Conservation (phyloP, 2,888 invertebrate species). For the Nymphalis polychloros region DNA sequence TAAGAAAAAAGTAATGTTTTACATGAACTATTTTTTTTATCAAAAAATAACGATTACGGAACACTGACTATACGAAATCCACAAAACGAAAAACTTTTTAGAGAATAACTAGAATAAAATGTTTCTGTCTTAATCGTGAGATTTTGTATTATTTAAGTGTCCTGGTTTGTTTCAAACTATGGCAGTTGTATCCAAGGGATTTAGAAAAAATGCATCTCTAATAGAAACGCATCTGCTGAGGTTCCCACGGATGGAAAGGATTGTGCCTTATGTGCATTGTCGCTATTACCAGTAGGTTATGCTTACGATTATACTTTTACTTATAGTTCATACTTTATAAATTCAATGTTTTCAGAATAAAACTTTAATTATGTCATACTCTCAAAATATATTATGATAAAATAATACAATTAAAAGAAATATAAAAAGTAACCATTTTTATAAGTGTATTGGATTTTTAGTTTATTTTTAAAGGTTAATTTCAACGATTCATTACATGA, state of each 20-base stretch:
- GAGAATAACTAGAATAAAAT: neutral
- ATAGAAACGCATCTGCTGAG: slow-evolving; percentile 68
- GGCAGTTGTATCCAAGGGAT: slow-evolving; percentile 49
- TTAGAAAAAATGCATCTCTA: slow-evolving; percentile 66
- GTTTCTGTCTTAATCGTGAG: neutral
- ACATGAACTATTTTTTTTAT: too few species aligned
- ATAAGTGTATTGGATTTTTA: too few species aligned
- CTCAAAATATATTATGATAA: too few species aligned
- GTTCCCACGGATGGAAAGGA: slow-evolving; percentile 77
- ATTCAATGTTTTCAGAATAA: neutral
- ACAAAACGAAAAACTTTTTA: neutral
- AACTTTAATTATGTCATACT: too few species aligned
- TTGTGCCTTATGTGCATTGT: slow-evolving; percentile 48
- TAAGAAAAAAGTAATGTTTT: too few species aligned
- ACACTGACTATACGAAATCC: neutral
- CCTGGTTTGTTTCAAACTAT: slow-evolving; percentile 32
- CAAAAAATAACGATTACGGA: neutral
- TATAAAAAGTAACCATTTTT: too few species aligned
- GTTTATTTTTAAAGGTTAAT: too few species aligned
- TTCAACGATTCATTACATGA: too few species aligned
- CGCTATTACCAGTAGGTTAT: slow-evolving; percentile 9
- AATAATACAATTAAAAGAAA: too few species aligned
- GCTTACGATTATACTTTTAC: neutral
- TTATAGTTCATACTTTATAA: neutral
- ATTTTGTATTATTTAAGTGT: neutral